Base-by-base conservation (phyloP, 2,797 vertebrate genomes). In the Aulostomus chinensis region DNA sequence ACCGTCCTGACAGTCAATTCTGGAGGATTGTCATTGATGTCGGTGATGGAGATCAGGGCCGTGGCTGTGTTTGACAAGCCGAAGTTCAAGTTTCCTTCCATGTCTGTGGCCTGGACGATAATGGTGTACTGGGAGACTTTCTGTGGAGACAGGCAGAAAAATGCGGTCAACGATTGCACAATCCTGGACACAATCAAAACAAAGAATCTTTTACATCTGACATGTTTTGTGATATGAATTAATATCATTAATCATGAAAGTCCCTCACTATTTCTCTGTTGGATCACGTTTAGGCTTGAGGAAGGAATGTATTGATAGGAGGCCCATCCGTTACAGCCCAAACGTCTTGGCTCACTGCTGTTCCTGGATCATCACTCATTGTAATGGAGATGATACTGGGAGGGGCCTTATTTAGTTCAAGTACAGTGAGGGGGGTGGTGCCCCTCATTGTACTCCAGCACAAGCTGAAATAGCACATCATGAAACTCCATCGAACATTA, bases 31-130 rank as follows among this genome's bases (percentile, higher is more conserved):
- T 99, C 97, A 4, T 99, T 99, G 87, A 99, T 94, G 59, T 99
- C 97, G 0, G 94, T 93, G 65, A 99, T 93, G 0, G 90, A 90
- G 72, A 99, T 94, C 17, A 99, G 93, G 0, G 97, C 96, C 0
- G 96, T 99, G 20, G 97, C 97, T 0, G 97, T 99, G 92, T 98
- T 98, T 1, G 96, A 98, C 56, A 99, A 91, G 38, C 97, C 97
- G 0, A 97, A 98, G 88, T 96, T 98, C 2, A 97, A 82, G 58
- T 95, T 99, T 11, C 97, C 97, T 73, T 99, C 97, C 97, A 99
- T 99, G 79, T 99, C 97, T 0, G 97, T 99, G 67, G 97, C 97
- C 86, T 99, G 96, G 47, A 99, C 79, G 2, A 97, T 96, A 73
- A 99, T 92, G 3, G 92, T 94, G 64, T 99, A 99, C 86, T 98